Conservation (phyloP, 1,140 invertebrate species). For the Teleogryllus occipitalis region DNA sequence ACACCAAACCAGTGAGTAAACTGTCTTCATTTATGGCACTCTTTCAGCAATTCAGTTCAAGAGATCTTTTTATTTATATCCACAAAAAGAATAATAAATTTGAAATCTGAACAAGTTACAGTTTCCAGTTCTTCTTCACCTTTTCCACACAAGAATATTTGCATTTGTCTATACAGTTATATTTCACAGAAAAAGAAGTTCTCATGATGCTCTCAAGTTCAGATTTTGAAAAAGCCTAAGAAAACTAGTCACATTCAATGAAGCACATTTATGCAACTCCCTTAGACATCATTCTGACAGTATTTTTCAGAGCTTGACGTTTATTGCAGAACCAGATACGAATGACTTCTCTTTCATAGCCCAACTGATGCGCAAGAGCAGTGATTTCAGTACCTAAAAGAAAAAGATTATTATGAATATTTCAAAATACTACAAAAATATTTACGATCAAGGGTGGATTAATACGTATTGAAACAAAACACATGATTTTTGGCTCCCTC, state of each 20-base stretch:
- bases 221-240: not conserved
- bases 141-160: not conserved
- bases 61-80: too few species aligned
- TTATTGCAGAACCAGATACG: conserved; percentile 99
- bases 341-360: conserved; percentile 95
- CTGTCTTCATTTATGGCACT: too few species aligned
- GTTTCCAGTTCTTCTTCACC: not conserved
- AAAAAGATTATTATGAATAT: not conserved
- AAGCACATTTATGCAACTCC: conserved; percentile 31
- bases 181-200: not conserved
- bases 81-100: not conserved
- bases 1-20: too few species aligned
- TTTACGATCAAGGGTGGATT: too few species aligned
- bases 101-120: not conserved
- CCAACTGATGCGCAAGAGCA: conserved; percentile 84
- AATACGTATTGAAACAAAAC: too few species aligned
- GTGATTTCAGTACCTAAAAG: conserved; percentile 90
- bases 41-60: too few species aligned
- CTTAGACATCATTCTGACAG: conserved; percentile 84
- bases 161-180: not conserved
- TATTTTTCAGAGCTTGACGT: conserved; percentile 92
- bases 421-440: too few species aligned
- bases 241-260: not conserved
- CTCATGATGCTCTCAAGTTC: not conserved
- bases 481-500: too few species aligned